Evolutionary conservation across 2,113 vertebrate species (phyloP).

Genomic region (Bubo bubo): DNA sequence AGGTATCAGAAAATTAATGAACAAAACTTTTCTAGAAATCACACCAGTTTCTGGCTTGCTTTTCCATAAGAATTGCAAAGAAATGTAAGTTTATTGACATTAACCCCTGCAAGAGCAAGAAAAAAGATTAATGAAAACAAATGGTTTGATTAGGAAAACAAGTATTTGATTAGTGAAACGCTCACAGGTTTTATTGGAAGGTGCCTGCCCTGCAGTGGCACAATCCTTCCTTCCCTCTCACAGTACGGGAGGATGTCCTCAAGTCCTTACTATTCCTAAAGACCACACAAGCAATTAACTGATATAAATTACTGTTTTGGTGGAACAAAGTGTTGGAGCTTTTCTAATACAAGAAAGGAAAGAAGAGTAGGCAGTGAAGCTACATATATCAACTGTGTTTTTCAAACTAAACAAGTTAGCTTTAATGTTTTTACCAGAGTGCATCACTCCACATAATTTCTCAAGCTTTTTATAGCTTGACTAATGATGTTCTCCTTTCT

Average conservation of each 20-base stretch:
- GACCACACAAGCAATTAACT: fast-evolving
- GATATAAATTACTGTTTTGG: neutral
- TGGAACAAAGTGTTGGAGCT: neutral
- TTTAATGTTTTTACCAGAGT: neutral
- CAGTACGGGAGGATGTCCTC: neutral
- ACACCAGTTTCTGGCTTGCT: neutral
- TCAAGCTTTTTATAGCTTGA: constrained; percentile 4
- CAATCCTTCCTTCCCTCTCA: neutral
- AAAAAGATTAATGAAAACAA: neutral
- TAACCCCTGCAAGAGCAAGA: neutral
- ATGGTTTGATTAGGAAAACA: neutral
- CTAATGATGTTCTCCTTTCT: constrained; percentile 28
- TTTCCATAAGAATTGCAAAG: neutral
- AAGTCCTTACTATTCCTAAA: neutral
- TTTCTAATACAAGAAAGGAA: neutral
- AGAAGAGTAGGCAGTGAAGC: neutral
- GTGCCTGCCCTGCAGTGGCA: neutral
- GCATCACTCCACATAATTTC: neutral
- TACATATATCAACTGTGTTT: neutral
- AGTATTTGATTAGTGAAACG: neutral
- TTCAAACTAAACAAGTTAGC: neutral
- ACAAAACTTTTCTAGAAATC: neutral
- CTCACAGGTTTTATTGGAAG: neutral
- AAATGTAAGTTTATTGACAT: neutral
- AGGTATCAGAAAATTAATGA: neutral